These are phyloP conservation scores for Hemiprocne comata DNA, from an alignment of 2,113 vertebrate genomes.

Conservation along the genomic window DNA sequence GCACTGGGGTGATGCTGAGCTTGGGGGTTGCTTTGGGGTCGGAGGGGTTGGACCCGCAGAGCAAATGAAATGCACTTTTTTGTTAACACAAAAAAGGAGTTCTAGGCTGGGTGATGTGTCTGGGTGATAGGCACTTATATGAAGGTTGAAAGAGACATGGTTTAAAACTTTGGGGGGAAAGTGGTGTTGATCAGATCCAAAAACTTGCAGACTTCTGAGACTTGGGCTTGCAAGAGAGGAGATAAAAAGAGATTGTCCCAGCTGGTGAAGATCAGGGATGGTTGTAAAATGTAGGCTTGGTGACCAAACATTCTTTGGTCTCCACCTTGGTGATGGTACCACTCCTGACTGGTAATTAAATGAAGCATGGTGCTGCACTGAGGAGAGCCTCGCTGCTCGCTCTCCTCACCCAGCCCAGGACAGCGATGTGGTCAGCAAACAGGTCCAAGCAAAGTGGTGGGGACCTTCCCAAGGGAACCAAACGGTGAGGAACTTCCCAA, in stretches of 20 bases:
- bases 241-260: background rate
- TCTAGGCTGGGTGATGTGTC: background rate
- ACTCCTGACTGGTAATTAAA: background rate
- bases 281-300: background rate
- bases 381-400: background rate
- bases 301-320: background rate
- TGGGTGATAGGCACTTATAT: background rate
- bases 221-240: background rate
- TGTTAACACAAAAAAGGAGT: background rate
- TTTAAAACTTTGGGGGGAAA: background rate
- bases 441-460: accelerated
- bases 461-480: background rate
- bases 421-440: background rate
- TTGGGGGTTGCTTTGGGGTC: background rate
- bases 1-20: accelerated
- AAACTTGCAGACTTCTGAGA: background rate
- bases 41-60: background rate
- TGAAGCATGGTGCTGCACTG: background rate
- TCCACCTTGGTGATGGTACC: background rate
- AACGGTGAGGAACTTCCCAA: background rate
- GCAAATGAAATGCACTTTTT: background rate
- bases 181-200: background rate
- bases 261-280: background rate
- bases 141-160: background rate
- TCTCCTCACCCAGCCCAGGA: background rate